Conservation (phyloP, 2,888 invertebrate species). For the Brachypterus glaber region DNA sequence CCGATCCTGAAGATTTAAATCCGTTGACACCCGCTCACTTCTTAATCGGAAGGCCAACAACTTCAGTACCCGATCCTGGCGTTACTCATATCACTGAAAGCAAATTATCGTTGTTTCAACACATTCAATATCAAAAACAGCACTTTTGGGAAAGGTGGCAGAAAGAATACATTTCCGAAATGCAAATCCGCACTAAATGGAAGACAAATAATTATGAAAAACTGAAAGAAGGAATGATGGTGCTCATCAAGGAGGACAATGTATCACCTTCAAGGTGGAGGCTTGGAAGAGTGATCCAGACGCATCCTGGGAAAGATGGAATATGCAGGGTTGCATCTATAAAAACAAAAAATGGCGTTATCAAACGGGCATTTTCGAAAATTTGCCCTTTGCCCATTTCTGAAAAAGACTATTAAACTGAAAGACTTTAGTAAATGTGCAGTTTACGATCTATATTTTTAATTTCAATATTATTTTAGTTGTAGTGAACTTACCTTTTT, state of each 20-base stretch:
- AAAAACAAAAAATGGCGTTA: neutral
- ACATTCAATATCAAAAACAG: constrained; percentile 12
- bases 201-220: neutral
- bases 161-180: constrained; percentile 12
- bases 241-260: neutral
- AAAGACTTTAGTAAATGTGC: no score
- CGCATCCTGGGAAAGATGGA: neutral
- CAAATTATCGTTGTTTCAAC: constrained; percentile 15
- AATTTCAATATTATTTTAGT: no score
- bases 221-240: constrained; percentile 3
- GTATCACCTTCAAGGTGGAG: neutral
- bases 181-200: constrained; percentile 15
- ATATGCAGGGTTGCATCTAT: neutral
- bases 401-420: no score
- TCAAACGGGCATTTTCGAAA: constrained; percentile 3
- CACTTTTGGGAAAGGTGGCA: constrained; percentile 16
- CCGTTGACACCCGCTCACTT: constrained; percentile 16
- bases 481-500: no score
- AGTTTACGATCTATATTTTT: no score
- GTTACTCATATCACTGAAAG: constrained; percentile 2
- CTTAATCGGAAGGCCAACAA: constrained; percentile 15
- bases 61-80: constrained; percentile 17
- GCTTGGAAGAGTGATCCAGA: neutral
- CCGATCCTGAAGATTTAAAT: constrained; percentile 15
- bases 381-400: constrained; percentile 8